Percentiles rank a stretch among this genome's conserved stretches.
These are phyloP conservation scores for Agriopis aurantiaria DNA, from an alignment of 2,888 invertebrate species.

Conservation along the genomic window DNA sequence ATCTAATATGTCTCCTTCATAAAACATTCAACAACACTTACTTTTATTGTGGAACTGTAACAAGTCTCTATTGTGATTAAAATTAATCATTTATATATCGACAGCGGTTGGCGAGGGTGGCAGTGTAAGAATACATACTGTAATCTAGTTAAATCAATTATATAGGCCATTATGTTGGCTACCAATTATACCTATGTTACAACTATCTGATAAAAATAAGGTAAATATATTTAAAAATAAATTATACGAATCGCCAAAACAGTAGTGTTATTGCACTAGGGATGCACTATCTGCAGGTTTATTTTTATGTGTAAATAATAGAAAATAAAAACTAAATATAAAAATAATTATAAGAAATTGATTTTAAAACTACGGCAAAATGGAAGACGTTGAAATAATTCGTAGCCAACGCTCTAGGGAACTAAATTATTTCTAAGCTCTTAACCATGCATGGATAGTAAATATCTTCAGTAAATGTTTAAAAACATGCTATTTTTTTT, in stretches of 20 bases:
- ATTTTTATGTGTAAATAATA: constrained; percentile 50
- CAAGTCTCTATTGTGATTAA: constrained; percentile 83
- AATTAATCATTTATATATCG: constrained; percentile 60
- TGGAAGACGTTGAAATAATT: constrained; percentile 86
- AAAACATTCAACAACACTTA: constrained; percentile 86
- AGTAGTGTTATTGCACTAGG: constrained; percentile 80
- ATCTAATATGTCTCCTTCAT: constrained; percentile 84
- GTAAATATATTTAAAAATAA: constrained; percentile 70
- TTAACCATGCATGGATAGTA: constrained; percentile 58
- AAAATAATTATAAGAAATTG: constrained; percentile 45
- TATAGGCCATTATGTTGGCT: constrained; percentile 83
- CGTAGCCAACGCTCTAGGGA: constrained; percentile 82
- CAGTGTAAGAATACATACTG: constrained; percentile 66
- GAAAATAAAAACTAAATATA: constrained; percentile 42
- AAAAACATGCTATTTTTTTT: constrained; percentile 43
- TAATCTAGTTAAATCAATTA: constrained; percentile 64
- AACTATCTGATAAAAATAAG: constrained; percentile 49
- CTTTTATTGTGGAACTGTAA: constrained; percentile 83
- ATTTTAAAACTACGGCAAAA: constrained; percentile 61
- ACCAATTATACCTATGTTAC: constrained; percentile 73
- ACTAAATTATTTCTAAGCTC: constrained; percentile 70
- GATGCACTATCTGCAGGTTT: constrained; percentile 72
- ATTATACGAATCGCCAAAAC: constrained; percentile 70
- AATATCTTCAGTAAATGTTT: constrained; percentile 33
- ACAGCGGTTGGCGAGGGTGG: constrained; percentile 85